Evolutionary conservation across 2,113 vertebrate genomes (phyloP).

Genomic region (Eubucco bourcierii): DNA sequence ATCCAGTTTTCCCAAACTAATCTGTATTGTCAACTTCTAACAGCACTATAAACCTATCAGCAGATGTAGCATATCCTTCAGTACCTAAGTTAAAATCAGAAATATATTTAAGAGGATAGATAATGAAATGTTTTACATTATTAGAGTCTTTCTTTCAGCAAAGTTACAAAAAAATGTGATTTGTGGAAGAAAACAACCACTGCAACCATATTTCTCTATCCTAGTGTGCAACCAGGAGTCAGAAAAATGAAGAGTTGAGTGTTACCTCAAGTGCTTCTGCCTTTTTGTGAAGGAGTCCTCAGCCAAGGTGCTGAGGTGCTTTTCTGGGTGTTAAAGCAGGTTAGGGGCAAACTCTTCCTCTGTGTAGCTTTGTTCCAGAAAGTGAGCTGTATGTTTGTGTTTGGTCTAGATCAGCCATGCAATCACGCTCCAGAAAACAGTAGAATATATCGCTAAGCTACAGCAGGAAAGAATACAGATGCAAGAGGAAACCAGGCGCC

Average conservation of each 20-base stretch:
- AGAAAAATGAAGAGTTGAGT: background rate
- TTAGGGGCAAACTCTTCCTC: background rate
- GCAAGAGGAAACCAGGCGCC: conserved; percentile 87
- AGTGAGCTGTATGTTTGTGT: conserved; percentile 14
- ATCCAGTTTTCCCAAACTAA: background rate
- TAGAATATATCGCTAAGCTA: conserved; percentile 93
- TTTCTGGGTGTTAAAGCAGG: background rate
- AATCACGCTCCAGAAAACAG: conserved; percentile 90
- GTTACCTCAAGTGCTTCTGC: background rate
- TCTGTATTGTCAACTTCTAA: background rate
- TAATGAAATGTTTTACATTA: background rate
- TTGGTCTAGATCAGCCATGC: conserved; percentile 87
- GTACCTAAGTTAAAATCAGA: background rate
- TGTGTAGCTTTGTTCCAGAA: background rate
- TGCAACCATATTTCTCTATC: background rate
- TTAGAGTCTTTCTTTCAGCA: background rate
- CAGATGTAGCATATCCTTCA: background rate
- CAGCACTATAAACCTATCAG: background rate
- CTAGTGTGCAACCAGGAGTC: background rate
- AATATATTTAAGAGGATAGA: background rate
- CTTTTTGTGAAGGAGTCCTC: background rate
- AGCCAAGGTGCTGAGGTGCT: background rate
- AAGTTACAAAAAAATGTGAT: background rate
- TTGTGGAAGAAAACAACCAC: background rate
- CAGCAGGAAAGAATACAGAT: conserved; percentile 92